Evolutionary conservation across 2,888 invertebrate species (phyloP).

Genomic region (Tachina fera): DNA sequence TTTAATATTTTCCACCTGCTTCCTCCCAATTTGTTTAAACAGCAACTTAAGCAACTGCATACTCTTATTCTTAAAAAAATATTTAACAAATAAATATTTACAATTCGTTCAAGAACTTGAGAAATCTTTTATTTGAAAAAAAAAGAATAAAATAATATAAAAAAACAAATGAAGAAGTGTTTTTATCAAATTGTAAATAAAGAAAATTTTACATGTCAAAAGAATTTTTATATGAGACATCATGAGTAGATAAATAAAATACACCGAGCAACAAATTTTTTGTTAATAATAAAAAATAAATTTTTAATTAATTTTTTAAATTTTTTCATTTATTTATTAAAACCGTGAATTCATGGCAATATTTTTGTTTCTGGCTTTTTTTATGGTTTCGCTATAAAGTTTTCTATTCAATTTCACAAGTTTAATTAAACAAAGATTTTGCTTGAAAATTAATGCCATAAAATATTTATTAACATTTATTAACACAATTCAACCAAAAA

Average conservation of each 20-base stretch:
- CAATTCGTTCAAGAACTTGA: slow-evolving; percentile 31
- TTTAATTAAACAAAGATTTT: slow-evolving; percentile 32
- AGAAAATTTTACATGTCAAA: slow-evolving; percentile 22
- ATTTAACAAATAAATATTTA: slow-evolving; percentile 49
- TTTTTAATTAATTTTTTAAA: too few species aligned
- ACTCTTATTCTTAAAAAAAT: background rate
- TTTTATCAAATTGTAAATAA: slow-evolving; percentile 46
- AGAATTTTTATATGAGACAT: slow-evolving; percentile 31
- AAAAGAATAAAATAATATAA: background rate
- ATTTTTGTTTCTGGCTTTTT: slow-evolving; percentile 24
- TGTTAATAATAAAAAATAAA: background rate
- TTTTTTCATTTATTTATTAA: background rate
- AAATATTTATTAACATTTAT: slow-evolving; percentile 18
- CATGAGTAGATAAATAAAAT: slow-evolving; percentile 12
- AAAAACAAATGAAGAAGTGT: background rate
- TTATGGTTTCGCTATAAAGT: slow-evolving; percentile 34
- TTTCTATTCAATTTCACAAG: background rate
- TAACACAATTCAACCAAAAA: background rate
- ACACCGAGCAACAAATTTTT: background rate
- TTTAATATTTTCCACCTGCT: slow-evolving; percentile 26
- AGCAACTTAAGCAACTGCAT: slow-evolving; percentile 7
- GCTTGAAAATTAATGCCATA: slow-evolving; percentile 36
- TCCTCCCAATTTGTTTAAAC: slow-evolving; percentile 1
- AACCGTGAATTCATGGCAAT: background rate
- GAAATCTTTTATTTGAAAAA: slow-evolving; percentile 25